Percentiles rank a stretch among this genome's conserved stretches.
These are phyloP conservation scores for Aurelia sp. DNA, from an alignment of 30 jellyfish, hydroid and myxozoan genomes.

Conservation along the genomic window DNA sequence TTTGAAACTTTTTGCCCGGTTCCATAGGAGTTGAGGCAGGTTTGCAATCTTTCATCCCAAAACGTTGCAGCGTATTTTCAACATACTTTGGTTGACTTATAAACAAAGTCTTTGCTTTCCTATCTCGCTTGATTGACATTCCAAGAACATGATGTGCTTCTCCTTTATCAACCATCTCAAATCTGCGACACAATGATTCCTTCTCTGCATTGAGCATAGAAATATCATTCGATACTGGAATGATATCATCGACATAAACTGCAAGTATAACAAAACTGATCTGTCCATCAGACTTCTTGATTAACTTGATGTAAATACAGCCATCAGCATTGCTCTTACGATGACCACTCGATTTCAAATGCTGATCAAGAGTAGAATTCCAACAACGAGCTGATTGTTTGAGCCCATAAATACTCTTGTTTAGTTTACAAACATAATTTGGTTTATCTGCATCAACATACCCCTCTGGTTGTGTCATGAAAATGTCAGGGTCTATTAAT, in stretches of 20 bases:
- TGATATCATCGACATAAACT: slow-evolving; percentile 48
- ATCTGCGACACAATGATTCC: not conserved
- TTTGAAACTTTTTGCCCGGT: not conserved
- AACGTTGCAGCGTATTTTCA: slow-evolving; percentile 49
- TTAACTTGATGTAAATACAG: slow-evolving; percentile 62
- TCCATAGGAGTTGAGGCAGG: slow-evolving; percentile 60
- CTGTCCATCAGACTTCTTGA: not conserved
- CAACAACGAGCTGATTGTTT: slow-evolving; percentile 80
- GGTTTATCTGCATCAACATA: slow-evolving; percentile 60
- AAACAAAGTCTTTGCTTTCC: slow-evolving; percentile 3
- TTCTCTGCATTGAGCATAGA: not conserved
- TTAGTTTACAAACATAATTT: slow-evolving; percentile 46
- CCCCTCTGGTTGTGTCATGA: slow-evolving; percentile 79
- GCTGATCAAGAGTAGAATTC: slow-evolving; percentile 56
- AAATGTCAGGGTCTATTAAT: slow-evolving; percentile 61
- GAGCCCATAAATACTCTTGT: slow-evolving; percentile 71
- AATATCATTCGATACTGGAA: slow-evolving; percentile 56
- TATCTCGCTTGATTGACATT: slow-evolving; percentile 39
- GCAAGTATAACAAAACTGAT: slow-evolving; percentile 51
- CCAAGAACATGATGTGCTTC: slow-evolving; percentile 37
- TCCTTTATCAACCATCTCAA: slow-evolving; percentile 34
- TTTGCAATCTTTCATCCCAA: slow-evolving; percentile 74
- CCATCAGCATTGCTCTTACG: slow-evolving; percentile 67
- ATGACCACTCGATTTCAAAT: slow-evolving; percentile 62
- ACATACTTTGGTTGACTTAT: slow-evolving; percentile 53